These are phyloP conservation scores for Tolypeutes matacus DNA, from an alignment of 2,797 vertebrate species.

Conservation along the genomic window DNA sequence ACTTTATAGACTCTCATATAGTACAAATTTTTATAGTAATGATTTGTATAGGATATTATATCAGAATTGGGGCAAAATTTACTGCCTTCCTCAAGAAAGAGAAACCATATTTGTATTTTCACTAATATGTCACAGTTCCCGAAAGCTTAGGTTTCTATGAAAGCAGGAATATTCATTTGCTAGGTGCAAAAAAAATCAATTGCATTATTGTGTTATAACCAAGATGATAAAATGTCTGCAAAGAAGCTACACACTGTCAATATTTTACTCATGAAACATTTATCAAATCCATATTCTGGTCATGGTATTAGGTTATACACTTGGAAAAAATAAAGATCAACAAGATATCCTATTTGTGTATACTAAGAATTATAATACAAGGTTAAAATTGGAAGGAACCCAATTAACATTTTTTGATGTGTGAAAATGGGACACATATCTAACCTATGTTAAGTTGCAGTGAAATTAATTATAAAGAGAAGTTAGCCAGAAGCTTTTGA, in stretches of 20 bases:
- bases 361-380: not conserved
- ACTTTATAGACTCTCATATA: not conserved
- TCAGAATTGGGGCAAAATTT: conserved; percentile 39
- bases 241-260: not conserved
- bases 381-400: not conserved
- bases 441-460: not conserved
- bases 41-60: not conserved
- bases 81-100: conserved; percentile 34
- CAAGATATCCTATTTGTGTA: not conserved
- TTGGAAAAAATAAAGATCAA: not conserved
- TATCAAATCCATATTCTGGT: not conserved
- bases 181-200: conserved; percentile 10
- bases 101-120: conserved; percentile 14
- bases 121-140: conserved; percentile 24
- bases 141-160: conserved; percentile 54
- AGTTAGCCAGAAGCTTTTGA: conserved; percentile 20
- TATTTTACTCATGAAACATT: not conserved
- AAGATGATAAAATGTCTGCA: conserved; percentile 49
- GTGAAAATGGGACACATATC: not conserved
- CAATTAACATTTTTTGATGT: conserved; percentile 18
- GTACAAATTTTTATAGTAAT: not conserved
- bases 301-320: not conserved
- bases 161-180: conserved; percentile 7
- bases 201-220: not conserved
- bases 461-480: conserved; percentile 18